phyloP scores from a whole-genome alignment of 92 coral and sea anemone species.

The Galaxea fascicularis region DNA sequence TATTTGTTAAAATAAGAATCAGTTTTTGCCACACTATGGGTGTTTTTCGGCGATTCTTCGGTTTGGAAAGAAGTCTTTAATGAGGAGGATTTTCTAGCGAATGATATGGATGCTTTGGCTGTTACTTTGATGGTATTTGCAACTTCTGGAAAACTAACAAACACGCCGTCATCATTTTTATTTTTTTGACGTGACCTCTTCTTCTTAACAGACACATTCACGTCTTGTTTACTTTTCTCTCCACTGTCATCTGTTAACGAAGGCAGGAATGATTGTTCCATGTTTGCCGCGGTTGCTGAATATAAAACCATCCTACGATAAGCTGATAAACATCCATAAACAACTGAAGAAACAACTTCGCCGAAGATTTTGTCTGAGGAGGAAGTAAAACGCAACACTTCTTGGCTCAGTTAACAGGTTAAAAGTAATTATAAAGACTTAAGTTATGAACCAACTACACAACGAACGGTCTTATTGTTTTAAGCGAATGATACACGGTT shows the following conservation, averaged over 20 bases:
- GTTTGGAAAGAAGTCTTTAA: neutral
- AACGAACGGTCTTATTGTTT: no score
- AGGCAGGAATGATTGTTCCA: constrained; percentile 37
- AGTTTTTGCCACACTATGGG: neutral
- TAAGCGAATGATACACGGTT: no score
- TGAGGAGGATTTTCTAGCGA: constrained; percentile 16
- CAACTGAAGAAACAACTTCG: neutral
- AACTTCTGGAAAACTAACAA: constrained; percentile 20
- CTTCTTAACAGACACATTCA: neutral
- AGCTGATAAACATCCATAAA: neutral
- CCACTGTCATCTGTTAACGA: neutral
- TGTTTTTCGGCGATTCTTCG: neutral
- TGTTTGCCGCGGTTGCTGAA: neutral
- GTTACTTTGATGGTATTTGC: neutral
- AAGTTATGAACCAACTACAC: neutral
- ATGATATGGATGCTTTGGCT: neutral
- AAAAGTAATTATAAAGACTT: neutral
- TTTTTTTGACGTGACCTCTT: neutral
- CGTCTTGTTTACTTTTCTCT: neutral
- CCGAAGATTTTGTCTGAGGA: neutral
- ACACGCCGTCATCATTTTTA: neutral
- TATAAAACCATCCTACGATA: constrained; percentile 22
- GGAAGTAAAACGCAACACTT: neutral
- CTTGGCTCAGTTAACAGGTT: neutral
- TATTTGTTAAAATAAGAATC: neutral